A percentile compares a stretch with the other conserved stretches of the same genome.
Evolutionary conservation across 1,140 invertebrate species (phyloP).

Genomic region (Bombus sibiricus): DNA sequence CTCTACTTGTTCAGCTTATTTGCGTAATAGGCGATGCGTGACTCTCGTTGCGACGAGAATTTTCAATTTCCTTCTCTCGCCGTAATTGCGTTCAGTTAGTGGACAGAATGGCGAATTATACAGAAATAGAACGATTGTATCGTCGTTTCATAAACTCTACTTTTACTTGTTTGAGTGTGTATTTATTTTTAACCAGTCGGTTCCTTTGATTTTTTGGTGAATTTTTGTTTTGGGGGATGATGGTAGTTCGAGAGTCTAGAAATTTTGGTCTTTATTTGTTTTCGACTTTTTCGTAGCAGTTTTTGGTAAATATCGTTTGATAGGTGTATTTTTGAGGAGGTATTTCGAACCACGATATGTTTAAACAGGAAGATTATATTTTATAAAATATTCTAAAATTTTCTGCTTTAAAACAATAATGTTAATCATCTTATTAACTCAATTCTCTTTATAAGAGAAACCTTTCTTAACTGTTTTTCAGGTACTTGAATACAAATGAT

Average conservation of each 20-base stretch:
- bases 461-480: not conserved
- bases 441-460: not conserved
- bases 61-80: not conserved
- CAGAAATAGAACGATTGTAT: too few species aligned
- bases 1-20: not conserved
- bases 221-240: not conserved
- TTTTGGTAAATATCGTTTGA: not conserved
- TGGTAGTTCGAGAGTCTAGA: not conserved
- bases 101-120: not conserved
- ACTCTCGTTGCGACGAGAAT: not conserved
- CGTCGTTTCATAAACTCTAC: not conserved
- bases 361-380: too few species aligned
- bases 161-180: not conserved
- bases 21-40: conserved; percentile 4
- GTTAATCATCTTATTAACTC: not conserved
- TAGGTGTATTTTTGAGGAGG: too few species aligned
- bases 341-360: too few species aligned
- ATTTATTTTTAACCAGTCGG: not conserved
- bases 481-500: not conserved
- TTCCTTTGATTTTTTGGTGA: not conserved
- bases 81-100: not conserved
- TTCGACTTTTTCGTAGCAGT: not conserved
- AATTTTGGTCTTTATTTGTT: not conserved
- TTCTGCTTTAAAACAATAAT: too few species aligned
- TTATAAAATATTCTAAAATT: too few species aligned